These are phyloP conservation scores for Dicaeum eximium DNA, from an alignment of 2,113 vertebrate species.

Conservation along the genomic window DNA sequence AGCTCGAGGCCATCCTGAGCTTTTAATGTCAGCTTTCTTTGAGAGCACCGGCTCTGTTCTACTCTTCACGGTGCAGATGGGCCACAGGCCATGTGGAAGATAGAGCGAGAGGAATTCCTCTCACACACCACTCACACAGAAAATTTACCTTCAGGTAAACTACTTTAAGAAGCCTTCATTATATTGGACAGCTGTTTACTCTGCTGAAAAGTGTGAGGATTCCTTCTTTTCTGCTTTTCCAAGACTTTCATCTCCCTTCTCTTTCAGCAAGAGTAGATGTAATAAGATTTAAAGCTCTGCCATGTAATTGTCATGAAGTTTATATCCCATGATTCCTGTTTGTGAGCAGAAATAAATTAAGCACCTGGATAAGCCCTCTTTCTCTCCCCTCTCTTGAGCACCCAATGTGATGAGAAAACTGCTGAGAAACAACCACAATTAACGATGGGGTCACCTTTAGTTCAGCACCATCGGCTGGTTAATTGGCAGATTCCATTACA, in stretches of 20 bases:
- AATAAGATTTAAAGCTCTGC: conserved; percentile 11
- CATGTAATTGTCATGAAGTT: conserved; percentile 24
- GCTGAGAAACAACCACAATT: conserved; percentile 72
- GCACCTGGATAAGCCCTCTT: neutral
- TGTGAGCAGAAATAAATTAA: conserved; percentile 59
- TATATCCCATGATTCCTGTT: conserved; percentile 39
- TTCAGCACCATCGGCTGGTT: conserved; percentile 72
- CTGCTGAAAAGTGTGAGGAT: conserved; percentile 7
- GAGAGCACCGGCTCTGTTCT: neutral
- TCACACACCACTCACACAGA: conserved; percentile 1
- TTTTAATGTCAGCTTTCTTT: conserved; percentile 43
- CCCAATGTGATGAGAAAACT: conserved; percentile 63
- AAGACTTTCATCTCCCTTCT: conserved; percentile 28
- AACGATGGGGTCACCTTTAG: conserved; percentile 72
- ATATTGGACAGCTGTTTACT: conserved; percentile 27
- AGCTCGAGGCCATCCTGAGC: conserved; percentile 35
- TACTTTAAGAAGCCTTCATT: neutral
- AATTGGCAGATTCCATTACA: conserved; percentile 74
- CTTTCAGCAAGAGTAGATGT: conserved; percentile 1
- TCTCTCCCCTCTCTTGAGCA: neutral
- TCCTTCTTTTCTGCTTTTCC: conserved; percentile 9
- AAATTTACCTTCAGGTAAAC: conserved; percentile 46
- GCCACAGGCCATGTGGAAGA: neutral
- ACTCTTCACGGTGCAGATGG: neutral
- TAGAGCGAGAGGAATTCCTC: conserved; percentile 3